phyloP scores from a whole-genome alignment of 2,888 invertebrate genomes.

The Helicoverpa assulta region DNA sequence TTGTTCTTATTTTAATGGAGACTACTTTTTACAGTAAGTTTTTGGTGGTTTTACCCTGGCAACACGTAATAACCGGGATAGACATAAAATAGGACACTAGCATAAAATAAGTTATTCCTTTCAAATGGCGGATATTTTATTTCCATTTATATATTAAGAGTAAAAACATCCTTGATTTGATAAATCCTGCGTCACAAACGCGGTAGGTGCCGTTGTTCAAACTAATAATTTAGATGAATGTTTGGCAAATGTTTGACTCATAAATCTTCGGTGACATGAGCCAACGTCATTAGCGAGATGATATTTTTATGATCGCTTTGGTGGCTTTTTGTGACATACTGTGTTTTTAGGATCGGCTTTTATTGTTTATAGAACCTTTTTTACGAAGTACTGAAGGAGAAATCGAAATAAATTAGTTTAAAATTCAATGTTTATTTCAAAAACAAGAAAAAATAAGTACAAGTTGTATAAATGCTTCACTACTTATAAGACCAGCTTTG shows the following conservation, averaged over 20 bases:
- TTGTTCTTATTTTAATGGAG: conserved; percentile 44
- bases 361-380: not conserved
- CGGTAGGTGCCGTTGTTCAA: conserved; percentile 52
- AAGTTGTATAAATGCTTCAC: not conserved
- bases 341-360: not conserved
- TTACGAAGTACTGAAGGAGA: not conserved
- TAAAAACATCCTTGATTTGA: conserved; percentile 42
- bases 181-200: conserved; percentile 41
- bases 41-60: conserved; percentile 34
- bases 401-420: not conserved
- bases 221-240: conserved; percentile 64
- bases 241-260: conserved; percentile 59
- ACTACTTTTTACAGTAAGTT: conserved; percentile 7
- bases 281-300: conserved; percentile 57
- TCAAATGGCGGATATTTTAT: not conserved
- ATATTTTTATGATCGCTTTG: conserved; percentile 47
- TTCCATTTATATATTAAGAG: conserved; percentile 15
- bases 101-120: not conserved
- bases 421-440: not conserved
- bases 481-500: conserved; percentile 8
- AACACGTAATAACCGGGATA: conserved; percentile 27
- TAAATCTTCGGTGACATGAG: conserved; percentile 59
- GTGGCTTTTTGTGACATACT: conserved; percentile 11
- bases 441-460: not conserved
- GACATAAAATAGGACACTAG: not conserved